Conservation (phyloP, 2,888 invertebrate genomes). For the Crioceris asparagi region DNA sequence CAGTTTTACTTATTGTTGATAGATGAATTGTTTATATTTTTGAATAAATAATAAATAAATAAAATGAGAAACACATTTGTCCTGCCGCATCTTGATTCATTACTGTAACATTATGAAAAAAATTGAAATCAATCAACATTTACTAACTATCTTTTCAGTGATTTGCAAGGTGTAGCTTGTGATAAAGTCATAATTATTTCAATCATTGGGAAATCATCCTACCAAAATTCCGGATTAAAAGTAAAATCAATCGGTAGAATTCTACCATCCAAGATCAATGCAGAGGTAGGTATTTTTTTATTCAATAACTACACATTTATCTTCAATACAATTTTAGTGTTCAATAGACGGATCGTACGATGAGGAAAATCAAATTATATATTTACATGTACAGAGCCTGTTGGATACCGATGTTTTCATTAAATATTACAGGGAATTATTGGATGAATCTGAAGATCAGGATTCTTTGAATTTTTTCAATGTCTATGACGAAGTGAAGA, state of each 20-base stretch:
- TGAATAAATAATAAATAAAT: background rate
- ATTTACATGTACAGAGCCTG: slow-evolving; percentile 46
- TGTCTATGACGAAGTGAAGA: slow-evolving; percentile 54
- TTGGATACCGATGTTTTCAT: slow-evolving; percentile 43
- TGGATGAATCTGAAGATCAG: slow-evolving; percentile 31
- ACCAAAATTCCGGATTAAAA: slow-evolving; percentile 53
- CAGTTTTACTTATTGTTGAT: no score
- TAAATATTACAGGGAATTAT: slow-evolving; percentile 39
- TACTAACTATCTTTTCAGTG: slow-evolving; percentile 21
- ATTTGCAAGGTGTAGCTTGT: slow-evolving; percentile 22
- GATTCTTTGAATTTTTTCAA: slow-evolving; percentile 53
- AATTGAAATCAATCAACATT: background rate
- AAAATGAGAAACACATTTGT: slow-evolving; percentile 22
- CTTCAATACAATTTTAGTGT: slow-evolving; percentile 23
- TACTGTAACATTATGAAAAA: slow-evolving; percentile 18
- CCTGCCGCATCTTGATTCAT: slow-evolving; percentile 20
- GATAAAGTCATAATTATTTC: slow-evolving; percentile 59
- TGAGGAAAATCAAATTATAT: slow-evolving; percentile 43
- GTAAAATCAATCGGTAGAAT: slow-evolving; percentile 46
- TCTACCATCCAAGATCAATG: slow-evolving; percentile 11
- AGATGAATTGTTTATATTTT: no score
- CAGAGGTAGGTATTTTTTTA: background rate
- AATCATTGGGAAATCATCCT: slow-evolving; percentile 60
- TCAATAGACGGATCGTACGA: slow-evolving; percentile 40
- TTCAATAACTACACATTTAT: slow-evolving; percentile 1